Percentiles rank a stretch among this genome's conserved stretches.
Evolutionary conservation across 2,113 vertebrate species (phyloP).

Genomic region (Gymnocephalus cernua): DNA sequence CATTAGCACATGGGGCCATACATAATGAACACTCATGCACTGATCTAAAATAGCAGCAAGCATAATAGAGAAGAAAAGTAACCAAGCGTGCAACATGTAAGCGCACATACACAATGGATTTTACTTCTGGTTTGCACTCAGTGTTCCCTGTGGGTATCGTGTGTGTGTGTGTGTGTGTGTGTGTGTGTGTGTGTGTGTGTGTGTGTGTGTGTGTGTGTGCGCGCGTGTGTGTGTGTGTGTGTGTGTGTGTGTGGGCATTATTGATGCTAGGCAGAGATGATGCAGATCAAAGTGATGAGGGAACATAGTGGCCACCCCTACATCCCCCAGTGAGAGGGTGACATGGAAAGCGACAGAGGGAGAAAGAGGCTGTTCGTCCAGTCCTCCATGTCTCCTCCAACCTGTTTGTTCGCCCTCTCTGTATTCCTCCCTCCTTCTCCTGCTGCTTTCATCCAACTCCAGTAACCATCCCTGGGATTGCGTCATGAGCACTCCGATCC

Average conservation of each 20-base stretch:
- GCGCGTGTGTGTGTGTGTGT: slow-evolving; percentile 39
- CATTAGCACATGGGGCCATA: slow-evolving; percentile 63
- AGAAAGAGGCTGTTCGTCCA: slow-evolving; percentile 1
- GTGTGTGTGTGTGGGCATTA: slow-evolving; percentile 48
- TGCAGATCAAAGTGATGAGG: slow-evolving; percentile 76
- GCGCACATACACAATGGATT: slow-evolving; percentile 52
- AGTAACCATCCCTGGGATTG: slow-evolving; percentile 40
- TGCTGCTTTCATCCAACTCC: slow-evolving; percentile 33
- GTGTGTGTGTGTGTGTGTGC: slow-evolving; percentile 37
- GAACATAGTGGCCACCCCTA: slow-evolving; percentile 59
- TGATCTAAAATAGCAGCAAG: slow-evolving; percentile 64
- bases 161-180: slow-evolving; percentile 26
- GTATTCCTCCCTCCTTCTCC: neutral
- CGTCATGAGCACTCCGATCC: slow-evolving; percentile 64
- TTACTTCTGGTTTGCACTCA: slow-evolving; percentile 59
- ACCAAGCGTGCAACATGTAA: slow-evolving; percentile 45
- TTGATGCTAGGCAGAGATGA: slow-evolving; percentile 69
- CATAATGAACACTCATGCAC: slow-evolving; percentile 49
- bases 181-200: slow-evolving; percentile 28
- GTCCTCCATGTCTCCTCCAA: slow-evolving; percentile 31
- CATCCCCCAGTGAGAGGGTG: slow-evolving; percentile 14
- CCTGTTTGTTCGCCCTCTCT: slow-evolving; percentile 30
- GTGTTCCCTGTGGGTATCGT: slow-evolving; percentile 52
- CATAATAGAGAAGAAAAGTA: slow-evolving; percentile 48
- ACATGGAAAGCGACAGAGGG: neutral